Base-by-base conservation (phyloP, 2,113 vertebrate genomes). In the Leucoraja erinaceus region DNA sequence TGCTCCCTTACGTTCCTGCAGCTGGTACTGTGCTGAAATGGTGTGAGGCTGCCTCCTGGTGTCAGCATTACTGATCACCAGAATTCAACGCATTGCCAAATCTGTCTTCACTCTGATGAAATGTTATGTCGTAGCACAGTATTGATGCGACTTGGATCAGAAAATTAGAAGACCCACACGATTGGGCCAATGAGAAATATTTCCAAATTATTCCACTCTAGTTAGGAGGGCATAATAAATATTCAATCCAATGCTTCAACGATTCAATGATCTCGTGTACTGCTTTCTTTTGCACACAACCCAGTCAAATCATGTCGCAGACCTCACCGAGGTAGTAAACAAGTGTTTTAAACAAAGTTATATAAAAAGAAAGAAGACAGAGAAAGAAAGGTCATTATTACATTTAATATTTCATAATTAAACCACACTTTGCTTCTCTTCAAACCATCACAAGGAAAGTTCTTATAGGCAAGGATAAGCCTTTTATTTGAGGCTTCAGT, bases 11-110 rank as follows among this genome's bases (percentile, higher is more conserved):
- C 59, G 28, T 66, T 63, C 28, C 56, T 31, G 7, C 61, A 88
- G 59, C n/a, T 66, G 59, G 25, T 31, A 16, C 16, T 22, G 2
- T 63, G 28, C 59, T 31, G 28, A 63, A 88, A 22, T 88, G 83
- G 14, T 63, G 28, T 63, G 83, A 88, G 83, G 18, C 83, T 88
- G 83, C 83, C 83, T 88, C 83, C 59, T 88, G 83, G 59, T 88
- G 83, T 88, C 38, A 31, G 59, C 56, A 59, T 86, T 59, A 86
- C 56, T 86, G 28, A 28, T 59, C 56, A 33, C 14, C 83, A 63
- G 11, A 66, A 63, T 88, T 63, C 83, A 88, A 8, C n/a, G 56
- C 83, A 86, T 63, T 88, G 59, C 31, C 83, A 66, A 61, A 33
- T 63, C 28, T 16, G 28, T 14, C 8, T 88, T 88, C 31, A 31